phyloP scores from a whole-genome alignment of 2,113 vertebrate genomes.

The Pungitius pungitius region DNA sequence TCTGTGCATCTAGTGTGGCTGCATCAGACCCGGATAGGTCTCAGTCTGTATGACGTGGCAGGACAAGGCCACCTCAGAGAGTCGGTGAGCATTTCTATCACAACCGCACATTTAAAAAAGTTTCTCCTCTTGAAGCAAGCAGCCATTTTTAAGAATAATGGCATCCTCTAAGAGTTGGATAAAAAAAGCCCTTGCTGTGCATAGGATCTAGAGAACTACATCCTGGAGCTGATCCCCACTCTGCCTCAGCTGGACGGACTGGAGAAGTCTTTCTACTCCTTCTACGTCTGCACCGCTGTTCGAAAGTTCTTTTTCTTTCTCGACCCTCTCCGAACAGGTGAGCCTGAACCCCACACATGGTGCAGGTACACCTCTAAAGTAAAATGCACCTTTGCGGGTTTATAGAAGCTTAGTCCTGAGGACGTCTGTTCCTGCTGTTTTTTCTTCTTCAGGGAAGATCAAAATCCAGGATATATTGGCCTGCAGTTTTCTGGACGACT shows the following conservation, averaged over 20 bases:
- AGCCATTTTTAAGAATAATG: not conserved
- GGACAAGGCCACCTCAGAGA: conserved; percentile 97
- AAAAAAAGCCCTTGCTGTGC: conserved; percentile 4
- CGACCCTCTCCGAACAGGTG: conserved; percentile 95
- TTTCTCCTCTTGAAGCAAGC: not conserved
- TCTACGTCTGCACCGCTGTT: conserved; percentile 98
- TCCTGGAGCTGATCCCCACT: conserved; percentile 97
- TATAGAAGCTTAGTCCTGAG: not conserved
- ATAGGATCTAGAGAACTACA: conserved; percentile 98
- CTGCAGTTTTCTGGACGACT: conserved; percentile 97
- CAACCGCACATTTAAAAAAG: not conserved
- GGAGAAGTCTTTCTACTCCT: conserved; percentile 98
- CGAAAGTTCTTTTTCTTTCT: conserved; percentile 99
- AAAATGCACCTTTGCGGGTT: not conserved
- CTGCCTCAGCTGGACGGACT: conserved; percentile 95
- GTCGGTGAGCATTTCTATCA: conserved; percentile 84
- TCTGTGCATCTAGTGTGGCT: conserved; percentile 86
- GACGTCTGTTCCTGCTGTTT: not conserved
- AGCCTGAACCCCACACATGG: conserved; percentile 13
- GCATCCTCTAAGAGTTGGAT: not conserved
- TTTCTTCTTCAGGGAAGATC: conserved; percentile 89
- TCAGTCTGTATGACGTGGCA: conserved; percentile 97
- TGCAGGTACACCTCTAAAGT: not conserved
- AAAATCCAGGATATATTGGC: conserved; percentile 99
- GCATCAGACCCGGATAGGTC: conserved; percentile 97